Evolutionary conservation across 2,113 vertebrate genomes (phyloP), one percentile per base, ranked within the genome.

Genomic region (Pluvianellus socialis): DNA sequence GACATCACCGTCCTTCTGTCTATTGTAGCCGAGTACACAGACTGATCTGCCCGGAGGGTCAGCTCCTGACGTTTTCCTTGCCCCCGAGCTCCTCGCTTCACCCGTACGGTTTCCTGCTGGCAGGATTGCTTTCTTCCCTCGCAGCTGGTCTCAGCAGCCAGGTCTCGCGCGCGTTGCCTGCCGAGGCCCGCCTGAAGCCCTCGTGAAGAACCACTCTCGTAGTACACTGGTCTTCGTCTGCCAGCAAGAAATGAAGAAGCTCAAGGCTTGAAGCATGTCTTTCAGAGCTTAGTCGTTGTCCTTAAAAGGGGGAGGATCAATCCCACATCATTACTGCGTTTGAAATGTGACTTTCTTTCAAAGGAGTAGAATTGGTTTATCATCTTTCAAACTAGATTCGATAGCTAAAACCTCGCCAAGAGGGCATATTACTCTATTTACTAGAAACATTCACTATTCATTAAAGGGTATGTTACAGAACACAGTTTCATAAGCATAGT

Each of bases 1-100:
- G 99, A 99, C 97, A 99, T 99, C 98, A 99, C 99, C 17, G 99
- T 99, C 98, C 99, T 99, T 55, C 99, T 99, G 70, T 99, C 99
- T 18, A 99, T 99, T 59, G 99, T 99, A 93, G 99, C 99, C 2
- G 99, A 99, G 98, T 99, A 99, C 76, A 99, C 99, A 94, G 99
- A 99, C 99, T 99, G 97, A 98, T 49, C 22, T 18, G 27, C 95
- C 71, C 7, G 19, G 38, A 67, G 44, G 14, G 72, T 91, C 86
- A 9, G 22, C 86, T 80, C 32, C 93, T 58, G 90, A 79, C 47
- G 86, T 72, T 68, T 30, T 35, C 42, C 3, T 68, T 72, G 1
- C 58, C 79, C 95, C 90, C 6, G 14, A 73, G 92, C 95, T 67
- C 90, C 79, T 61, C 38, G 94, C 93, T 50, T 93, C 84, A 55